Conservation (phyloP, 1,140 invertebrate genomes). For the Pissodes strobi region DNA sequence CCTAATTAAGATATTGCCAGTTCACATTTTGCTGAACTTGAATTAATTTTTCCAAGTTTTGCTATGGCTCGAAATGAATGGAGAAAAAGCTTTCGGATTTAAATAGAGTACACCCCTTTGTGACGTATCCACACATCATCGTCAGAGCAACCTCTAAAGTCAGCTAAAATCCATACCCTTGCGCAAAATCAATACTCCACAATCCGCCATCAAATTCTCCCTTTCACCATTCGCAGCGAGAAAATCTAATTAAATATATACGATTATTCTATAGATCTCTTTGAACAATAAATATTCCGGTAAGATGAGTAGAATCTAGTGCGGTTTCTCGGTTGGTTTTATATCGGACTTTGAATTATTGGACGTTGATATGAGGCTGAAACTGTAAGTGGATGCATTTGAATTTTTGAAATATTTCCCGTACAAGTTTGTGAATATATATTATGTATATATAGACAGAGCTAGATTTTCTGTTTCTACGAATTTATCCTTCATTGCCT, state of each 20-base stretch:
- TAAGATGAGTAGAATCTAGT: not conserved
- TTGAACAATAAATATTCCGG: not conserved
- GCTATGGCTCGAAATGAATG: too few species aligned
- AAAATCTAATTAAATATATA: not conserved
- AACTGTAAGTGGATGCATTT: constrained; percentile 6
- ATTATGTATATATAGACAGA: not conserved
- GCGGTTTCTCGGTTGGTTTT: not conserved
- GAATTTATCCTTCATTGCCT: not conserved
- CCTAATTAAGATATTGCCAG: too few species aligned
- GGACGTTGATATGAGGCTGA: constrained; percentile 22
- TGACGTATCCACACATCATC: too few species aligned
- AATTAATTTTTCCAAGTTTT: too few species aligned
- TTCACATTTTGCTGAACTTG: too few species aligned
- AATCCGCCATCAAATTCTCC: not conserved
- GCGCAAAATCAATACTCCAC: constrained; percentile 26
- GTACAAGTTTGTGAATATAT: too few species aligned
- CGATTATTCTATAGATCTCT: not conserved
- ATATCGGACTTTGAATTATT: not conserved
- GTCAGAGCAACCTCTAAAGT: not conserved
- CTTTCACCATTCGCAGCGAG: not conserved
- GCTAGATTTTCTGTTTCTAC: not conserved
- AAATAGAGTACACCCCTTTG: too few species aligned
- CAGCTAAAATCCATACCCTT: constrained; percentile 23
- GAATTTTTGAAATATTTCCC: not conserved
- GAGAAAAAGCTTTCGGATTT: too few species aligned